Base-by-base conservation (phyloP, 1,140 invertebrate genomes). In the Pogonomyrmex barbatus region DNA sequence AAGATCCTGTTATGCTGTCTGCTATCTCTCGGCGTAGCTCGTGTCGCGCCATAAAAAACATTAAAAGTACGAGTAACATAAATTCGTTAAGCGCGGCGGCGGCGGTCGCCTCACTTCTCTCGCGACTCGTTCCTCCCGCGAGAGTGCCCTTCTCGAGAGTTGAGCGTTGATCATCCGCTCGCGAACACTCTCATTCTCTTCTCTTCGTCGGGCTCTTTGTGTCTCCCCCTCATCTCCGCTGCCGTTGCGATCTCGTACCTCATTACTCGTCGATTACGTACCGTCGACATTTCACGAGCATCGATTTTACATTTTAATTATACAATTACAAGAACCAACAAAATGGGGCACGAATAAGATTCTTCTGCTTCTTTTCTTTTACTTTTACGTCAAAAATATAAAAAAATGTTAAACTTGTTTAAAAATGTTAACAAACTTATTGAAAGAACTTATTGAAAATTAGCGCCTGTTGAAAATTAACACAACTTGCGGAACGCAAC, bases 1-100 rank as follows among this genome's bases (percentile, higher is more conserved):
- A 91, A 91, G 92, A 93, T 93, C 92, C 92, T 92, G 91, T 93
- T 93, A 92, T 92, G 89, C 89, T 88, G 91, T 90, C 89, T 89
- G 90, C 90, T 92, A 92, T 92, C 92, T 92, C 87, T 76, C 84
- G 88, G 81, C 91, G 76, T 83, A 88, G 79, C 84, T 88, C 77
- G 86, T 89, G 87, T 91, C 87, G 79, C 85, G 89, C 86, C 86
- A 90, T 91, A 92, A 92, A 92, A 90, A 91, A 91, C 87, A 92
- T 89, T 90, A 91, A 92, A 92, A 87, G 89, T 89, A 92, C 83
- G 89, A 91, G 86, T 87, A 92, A 92, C 91, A 91, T 91, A 92
- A 92, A 92, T 78, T 86, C 84, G 75, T 68, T 79, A 81, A 86
- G 60, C 84, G 58, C 84, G 63, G 73, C 70, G 67, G 63, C 79